Base-by-base conservation (phyloP, 2,113 vertebrate genomes). In the Xiphorhynchus elegans region DNA sequence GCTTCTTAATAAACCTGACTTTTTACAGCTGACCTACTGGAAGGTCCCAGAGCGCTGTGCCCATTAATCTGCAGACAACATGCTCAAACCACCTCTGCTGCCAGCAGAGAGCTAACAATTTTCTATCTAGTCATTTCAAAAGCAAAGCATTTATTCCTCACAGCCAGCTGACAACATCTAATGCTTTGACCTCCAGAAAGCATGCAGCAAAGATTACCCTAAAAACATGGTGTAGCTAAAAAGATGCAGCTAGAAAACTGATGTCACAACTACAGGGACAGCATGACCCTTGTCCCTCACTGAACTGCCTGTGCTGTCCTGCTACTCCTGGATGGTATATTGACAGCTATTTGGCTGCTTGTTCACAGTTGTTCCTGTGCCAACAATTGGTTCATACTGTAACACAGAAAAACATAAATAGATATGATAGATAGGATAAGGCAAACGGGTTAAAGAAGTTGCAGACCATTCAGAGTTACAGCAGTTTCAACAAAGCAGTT, bases 1-100 rank as follows among this genome's bases (percentile, higher is more conserved):
- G 66, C 37, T 81, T 25, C 37, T 90, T 80, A 91, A 83, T 39
- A 94, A 93, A 33, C 10, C 62, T 85, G 93, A 46, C 77, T 93
- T 91, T 82, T 95, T 50, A 79, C 87, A 91, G 49, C 67, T 93
- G 94, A 96, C 63, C 67, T 85, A 6, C 58, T 35, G 70, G 39
- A 64, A 83, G 58, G 49, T 85, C 81, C 70, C 81, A 40, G n/a
- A 35, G 37, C 9, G 13, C 81, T 69, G 55, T 20, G 44, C 46
- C 19, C 5, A 66, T 83, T 69, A 85, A 29, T 29, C 62, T 74
- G 42, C 55, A 67, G 60, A 35, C 58, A 64, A 29, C 1, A 0
- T 4, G 1, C 13, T 44, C 37, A 19, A 40, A 85, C 52, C 59
- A 83, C 20, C 37, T 64, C 50, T 50, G 39, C 67, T 90, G 58